A percentile compares a stretch with the other conserved stretches of the same genome.
These are phyloP conservation scores for Agrotis exclamationis DNA, from an alignment of 2,888 invertebrate species.

Conservation along the genomic window DNA sequence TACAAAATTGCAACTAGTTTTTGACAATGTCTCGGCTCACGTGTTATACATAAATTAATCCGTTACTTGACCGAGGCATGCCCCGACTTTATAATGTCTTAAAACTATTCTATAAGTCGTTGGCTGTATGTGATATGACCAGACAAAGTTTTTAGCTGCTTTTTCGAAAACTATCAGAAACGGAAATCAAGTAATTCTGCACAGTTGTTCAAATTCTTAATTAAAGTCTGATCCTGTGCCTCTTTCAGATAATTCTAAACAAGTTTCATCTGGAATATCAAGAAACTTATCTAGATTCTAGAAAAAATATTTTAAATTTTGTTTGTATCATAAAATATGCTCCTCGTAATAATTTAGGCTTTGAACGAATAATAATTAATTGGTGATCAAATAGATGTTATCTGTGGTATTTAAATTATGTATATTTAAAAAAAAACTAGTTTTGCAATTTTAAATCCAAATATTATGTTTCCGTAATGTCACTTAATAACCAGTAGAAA, in stretches of 20 bases:
- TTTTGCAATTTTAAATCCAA: too few species aligned
- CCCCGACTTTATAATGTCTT: background rate
- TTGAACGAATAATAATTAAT: conserved; percentile 14
- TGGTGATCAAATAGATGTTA: background rate
- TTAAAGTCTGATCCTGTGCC: background rate
- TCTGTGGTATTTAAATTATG: too few species aligned
- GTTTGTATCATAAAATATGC: too few species aligned
- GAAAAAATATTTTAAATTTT: too few species aligned
- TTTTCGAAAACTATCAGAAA: background rate
- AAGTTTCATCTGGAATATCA: background rate
- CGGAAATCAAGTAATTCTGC: background rate
- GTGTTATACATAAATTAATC: conserved; percentile 49
- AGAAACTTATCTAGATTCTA: background rate
- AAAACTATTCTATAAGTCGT: background rate
- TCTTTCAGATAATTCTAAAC: background rate
- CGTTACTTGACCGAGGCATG: conserved; percentile 42
- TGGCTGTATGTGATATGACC: background rate
- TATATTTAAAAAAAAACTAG: too few species aligned
- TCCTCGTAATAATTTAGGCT: too few species aligned
- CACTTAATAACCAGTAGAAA: too few species aligned
- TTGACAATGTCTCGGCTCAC: conserved; percentile 40
- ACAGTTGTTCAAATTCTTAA: background rate
- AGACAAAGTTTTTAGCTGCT: background rate
- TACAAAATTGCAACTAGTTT: conserved; percentile 54
- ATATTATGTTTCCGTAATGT: too few species aligned